These are phyloP conservation scores for Machimus rusticus DNA, from an alignment of 2,888 invertebrate species.

Conservation along the genomic window DNA sequence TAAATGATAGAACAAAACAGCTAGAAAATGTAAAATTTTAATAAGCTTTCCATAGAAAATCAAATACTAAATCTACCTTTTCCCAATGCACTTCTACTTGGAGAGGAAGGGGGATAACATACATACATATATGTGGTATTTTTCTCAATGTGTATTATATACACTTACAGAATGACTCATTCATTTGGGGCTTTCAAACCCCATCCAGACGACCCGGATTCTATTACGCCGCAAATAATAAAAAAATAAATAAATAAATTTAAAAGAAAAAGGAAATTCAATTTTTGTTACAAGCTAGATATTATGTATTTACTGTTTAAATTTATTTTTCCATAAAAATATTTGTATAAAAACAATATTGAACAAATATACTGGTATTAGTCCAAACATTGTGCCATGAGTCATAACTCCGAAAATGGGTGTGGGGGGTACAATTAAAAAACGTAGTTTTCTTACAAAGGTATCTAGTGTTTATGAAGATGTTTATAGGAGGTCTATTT, in stretches of 20 bases:
- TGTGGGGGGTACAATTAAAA: slow-evolving; percentile 12
- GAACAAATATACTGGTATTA: neutral
- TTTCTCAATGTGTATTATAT: neutral
- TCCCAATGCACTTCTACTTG: neutral
- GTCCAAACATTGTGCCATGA: neutral
- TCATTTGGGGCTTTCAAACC: neutral
- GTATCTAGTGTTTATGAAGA: neutral
- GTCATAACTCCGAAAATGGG: slow-evolving; percentile 9
- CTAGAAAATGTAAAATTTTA: neutral
- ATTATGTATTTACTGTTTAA: neutral
- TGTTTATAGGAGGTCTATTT: neutral
- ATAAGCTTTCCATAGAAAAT: neutral
- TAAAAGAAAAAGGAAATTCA: neutral
- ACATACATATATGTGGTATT: neutral
- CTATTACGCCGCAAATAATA: neutral
- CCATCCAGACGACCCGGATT: slow-evolving; percentile 2
- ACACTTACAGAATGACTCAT: slow-evolving; percentile 6
- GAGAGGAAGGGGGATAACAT: neutral
- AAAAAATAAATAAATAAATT: neutral
- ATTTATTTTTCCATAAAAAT: neutral
- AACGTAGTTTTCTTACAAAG: neutral
- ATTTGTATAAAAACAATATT: neutral
- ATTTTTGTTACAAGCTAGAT: neutral
- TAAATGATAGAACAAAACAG: neutral
- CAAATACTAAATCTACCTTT: neutral